phyloP scores from a whole-genome alignment of 2,888 invertebrate genomes.

The Lamellibrachia satsuma region DNA sequence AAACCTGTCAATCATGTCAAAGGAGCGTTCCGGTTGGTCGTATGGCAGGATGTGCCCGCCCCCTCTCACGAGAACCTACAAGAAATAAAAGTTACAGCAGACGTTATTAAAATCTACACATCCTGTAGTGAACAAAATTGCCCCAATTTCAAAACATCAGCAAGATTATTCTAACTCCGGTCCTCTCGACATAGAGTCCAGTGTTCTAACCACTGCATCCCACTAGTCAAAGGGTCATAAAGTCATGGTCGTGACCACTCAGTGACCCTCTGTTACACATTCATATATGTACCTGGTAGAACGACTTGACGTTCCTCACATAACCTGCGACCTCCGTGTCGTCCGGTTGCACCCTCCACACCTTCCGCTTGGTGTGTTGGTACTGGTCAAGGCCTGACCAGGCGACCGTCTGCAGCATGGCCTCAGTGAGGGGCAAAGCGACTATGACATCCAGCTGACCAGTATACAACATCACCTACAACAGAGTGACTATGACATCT shows the following conservation, averaged over 20 bases:
- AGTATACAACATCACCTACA: slow-evolving; percentile 13
- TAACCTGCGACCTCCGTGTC: slow-evolving; percentile 62
- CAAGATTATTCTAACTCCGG: too few species aligned
- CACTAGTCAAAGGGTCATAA: too few species aligned
- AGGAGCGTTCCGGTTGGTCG: slow-evolving; percentile 60
- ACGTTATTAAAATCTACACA: too few species aligned
- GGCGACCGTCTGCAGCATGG: slow-evolving; percentile 71
- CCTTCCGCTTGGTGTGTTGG: slow-evolving; percentile 70
- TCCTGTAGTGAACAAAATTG: too few species aligned
- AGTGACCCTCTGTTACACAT: neutral
- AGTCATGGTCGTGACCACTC: too few species aligned
- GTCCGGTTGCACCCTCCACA: slow-evolving; percentile 72
- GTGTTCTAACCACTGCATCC: too few species aligned
- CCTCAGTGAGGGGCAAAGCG: slow-evolving; percentile 84
- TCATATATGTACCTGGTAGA: slow-evolving; percentile 52
- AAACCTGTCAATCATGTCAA: slow-evolving; percentile 61
- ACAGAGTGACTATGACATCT: neutral
- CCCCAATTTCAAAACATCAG: too few species aligned
- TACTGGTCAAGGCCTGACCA: slow-evolving; percentile 77
- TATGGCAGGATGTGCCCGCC: slow-evolving; percentile 62
- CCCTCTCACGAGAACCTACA: slow-evolving; percentile 56
- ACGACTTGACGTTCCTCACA: slow-evolving; percentile 53
- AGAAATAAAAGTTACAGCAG: neutral
- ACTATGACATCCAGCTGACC: slow-evolving; percentile 51
- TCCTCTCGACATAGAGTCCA: too few species aligned